Evolutionary conservation across 2,888 invertebrate species (phyloP), one percentile per base, ranked within the genome.

Genomic region (Timema cristinae): DNA sequence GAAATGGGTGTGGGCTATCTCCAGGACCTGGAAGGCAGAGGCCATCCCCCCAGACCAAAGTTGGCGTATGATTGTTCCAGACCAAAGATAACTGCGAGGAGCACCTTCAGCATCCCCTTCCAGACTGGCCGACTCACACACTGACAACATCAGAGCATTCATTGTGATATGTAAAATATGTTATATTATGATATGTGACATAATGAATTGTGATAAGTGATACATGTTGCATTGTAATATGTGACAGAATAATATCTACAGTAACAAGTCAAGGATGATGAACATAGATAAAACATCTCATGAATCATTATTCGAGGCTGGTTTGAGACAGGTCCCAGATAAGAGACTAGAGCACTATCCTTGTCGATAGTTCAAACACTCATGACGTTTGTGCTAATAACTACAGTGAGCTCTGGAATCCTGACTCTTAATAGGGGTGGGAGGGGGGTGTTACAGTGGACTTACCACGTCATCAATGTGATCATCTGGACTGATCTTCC

Each of bases 1-100:
- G 81, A 92, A 99, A 83, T 99, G 98, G 0, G 99, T 99, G 82
- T 99, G 98, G 5, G 97, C 95, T 80, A 99, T 97, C 86, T 99
- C 99, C 79, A 98, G 91, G 76, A 98, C 86, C 83, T 97, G 96
- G 83, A 97, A 98, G 32, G 95, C 95, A 0, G 97, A 96, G 6
- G 97, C 97, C 93, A 98, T 96, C 47, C 99, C 99, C 98, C 98
- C 1, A 96, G 86, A 0, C 98, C 97, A 79, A 95, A 94, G 84
- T 97, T 97, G 63, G 91, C 88, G 81, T 92, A 97, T 0, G 97
- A 96, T 75, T 91, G 91, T 81, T 97, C 97, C 70, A 98, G 85
- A 0, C 98, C 98, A 77, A 91, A 91, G 7, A 95, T 90, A 59
- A 96, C 90, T 2, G 97, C 93, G 83, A 93, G 93, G 50, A 98